Percentiles rank a stretch among this genome's conserved stretches.
These are phyloP conservation scores for Nomada lathburiana DNA, from an alignment of 2,888 invertebrate species.

Conservation along the genomic window DNA sequence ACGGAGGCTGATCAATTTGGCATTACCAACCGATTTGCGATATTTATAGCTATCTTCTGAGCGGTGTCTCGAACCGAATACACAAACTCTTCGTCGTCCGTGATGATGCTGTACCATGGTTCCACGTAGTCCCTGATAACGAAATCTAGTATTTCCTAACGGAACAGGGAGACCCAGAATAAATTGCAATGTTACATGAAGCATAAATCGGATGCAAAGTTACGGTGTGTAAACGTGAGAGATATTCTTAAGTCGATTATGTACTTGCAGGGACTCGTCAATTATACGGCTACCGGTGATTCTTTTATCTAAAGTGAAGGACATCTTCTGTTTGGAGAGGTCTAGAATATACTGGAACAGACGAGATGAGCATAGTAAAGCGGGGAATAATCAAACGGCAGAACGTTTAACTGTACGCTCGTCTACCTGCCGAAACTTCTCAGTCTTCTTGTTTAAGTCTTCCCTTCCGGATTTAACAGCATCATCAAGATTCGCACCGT, in stretches of 20 bases:
- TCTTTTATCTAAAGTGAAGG: constrained; percentile 86
- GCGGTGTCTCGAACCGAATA: constrained; percentile 89
- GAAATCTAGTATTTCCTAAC: constrained; percentile 90
- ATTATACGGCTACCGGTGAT: constrained; percentile 94
- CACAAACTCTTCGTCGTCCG: constrained; percentile 91
- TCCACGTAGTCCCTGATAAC: constrained; percentile 93
- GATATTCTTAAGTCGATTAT: constrained; percentile 60
- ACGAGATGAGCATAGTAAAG: neutral
- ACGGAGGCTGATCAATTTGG: neutral
- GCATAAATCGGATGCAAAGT: too few relatives aligned
- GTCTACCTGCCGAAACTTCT: constrained; percentile 80
- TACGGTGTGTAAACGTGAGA: neutral
- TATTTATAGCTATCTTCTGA: constrained; percentile 89
- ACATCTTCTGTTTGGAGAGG: constrained; percentile 79
- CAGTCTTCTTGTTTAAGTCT: constrained; percentile 82
- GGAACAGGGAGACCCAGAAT: constrained; percentile 8
- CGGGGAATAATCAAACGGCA: neutral
- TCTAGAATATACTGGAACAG: constrained; percentile 75
- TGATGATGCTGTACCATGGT: constrained; percentile 89
- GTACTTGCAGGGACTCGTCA: constrained; percentile 91
- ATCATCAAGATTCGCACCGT: constrained; percentile 78
- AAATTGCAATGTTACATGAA: constrained; percentile 17
- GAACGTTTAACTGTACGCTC: neutral
- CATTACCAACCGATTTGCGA: constrained; percentile 85
- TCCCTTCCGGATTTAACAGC: constrained; percentile 79